Evolutionary conservation across 2,797 vertebrate species (phyloP), one percentile per base, ranked within the genome.

Genomic region (Miichthys miiuy): DNA sequence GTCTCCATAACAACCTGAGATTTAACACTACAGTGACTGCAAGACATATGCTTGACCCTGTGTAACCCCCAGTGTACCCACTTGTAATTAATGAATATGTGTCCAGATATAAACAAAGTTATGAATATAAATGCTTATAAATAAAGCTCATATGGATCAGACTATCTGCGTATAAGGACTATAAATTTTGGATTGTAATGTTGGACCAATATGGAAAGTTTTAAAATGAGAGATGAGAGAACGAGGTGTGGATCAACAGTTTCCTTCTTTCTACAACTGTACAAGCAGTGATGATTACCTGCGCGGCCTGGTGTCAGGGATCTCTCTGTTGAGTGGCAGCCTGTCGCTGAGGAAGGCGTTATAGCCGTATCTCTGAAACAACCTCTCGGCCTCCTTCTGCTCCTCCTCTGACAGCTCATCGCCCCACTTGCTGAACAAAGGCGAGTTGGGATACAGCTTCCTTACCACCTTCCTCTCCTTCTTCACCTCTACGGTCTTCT

Each of bases 301-400:
- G 11, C 2, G 1, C 1, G 89, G 71, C 30, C 94, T 84, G 51
- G 95, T 96, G 91, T 99, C 97, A 0, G 96, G 96, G 64, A 99
- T 93, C 3, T 95, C 80, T 75, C 98, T 93, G 92, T 97, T 95
- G 65, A 98, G 92, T 0, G 98, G 96, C 27, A 98, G 88, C 52
- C 95, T 93, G 88, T 99, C 96, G 1, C 98, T 99, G 82, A 99
- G 96, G 89, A 97, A 99, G 47, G 95, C 96, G 0, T 99, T 99
- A 92, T 99, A 99, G 57, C 98, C 98, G 0, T 98, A 98, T 69
- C 93, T 96, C 88, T 95, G 93, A 86, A 96, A 99, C 52, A 97
- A 90, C 16, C 85, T 89, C 66, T 98, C 94, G 0, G 98, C 98
- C 6, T 95, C 73, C 4, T 89, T 94, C 74, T 97, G 94, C 60